phyloP scores from a whole-genome alignment of 1,140 invertebrate species.

The Hormaphis cornu region DNA sequence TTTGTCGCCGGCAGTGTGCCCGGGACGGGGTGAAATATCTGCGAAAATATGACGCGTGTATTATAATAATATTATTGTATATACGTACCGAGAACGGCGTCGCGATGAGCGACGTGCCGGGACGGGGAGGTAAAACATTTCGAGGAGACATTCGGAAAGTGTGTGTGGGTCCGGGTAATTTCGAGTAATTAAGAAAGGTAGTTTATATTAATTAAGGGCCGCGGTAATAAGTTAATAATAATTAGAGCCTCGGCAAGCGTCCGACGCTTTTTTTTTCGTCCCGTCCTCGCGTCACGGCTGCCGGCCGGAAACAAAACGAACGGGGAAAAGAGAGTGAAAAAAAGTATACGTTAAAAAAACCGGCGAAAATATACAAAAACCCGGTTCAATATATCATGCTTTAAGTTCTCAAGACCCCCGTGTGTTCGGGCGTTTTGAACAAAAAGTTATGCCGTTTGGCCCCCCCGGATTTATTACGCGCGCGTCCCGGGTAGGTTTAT shows the following conservation, averaged over 20 bases:
- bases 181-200: slow-evolving; percentile 31
- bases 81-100: no score
- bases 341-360: no score
- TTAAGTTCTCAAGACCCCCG: slow-evolving; percentile 31
- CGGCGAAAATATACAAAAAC: slow-evolving; percentile 26
- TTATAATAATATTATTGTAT: no score
- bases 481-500: slow-evolving; percentile 19
- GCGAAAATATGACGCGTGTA: slow-evolving; percentile 5
- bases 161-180: slow-evolving; percentile 23
- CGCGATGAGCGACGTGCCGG: background rate
- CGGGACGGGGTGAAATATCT: no score
- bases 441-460: slow-evolving; percentile 28
- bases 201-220: slow-evolving; percentile 30
- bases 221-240: slow-evolving; percentile 31
- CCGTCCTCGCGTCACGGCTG: background rate
- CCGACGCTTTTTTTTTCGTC: background rate
- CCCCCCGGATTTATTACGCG: slow-evolving; percentile 27
- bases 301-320: background rate
- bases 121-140: slow-evolving; percentile 1
- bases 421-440: slow-evolving; percentile 13
- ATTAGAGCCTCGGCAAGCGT: slow-evolving; percentile 20
- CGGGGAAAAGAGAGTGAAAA: no score
- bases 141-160: slow-evolving; percentile 22
- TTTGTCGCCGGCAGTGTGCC: no score
- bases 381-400: slow-evolving; percentile 25